phyloP scores from a whole-genome alignment of 53 echinoderm and acorn worm genomes.

The Luidia sarsii region DNA sequence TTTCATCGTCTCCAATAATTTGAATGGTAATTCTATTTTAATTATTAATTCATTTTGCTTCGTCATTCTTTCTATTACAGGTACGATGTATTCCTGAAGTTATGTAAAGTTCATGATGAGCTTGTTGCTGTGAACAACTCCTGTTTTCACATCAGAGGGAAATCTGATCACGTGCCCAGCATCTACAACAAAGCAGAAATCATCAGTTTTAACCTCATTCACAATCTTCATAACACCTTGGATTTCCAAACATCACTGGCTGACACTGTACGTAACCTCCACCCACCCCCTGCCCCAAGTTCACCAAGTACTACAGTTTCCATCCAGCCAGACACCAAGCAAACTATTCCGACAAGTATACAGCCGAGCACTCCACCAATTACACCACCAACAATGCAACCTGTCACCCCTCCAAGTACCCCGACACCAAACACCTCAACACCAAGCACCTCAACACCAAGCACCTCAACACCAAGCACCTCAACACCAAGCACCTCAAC shows the following conservation, averaged over 20 bases:
- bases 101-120: constrained; percentile 79
- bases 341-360: no score
- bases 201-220: constrained; percentile 21
- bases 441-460: no score
- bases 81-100: constrained; percentile 79
- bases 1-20: background rate
- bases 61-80: constrained; percentile 11
- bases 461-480: no score
- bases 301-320: background rate
- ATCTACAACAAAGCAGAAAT: constrained; percentile 56
- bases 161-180: constrained; percentile 50
- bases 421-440: no score
- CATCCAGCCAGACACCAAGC: background rate
- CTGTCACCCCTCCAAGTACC: no score
- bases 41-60: background rate
- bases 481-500: no score
- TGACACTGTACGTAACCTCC: constrained; percentile 21
- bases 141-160: constrained; percentile 55
- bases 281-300: constrained; percentile 20
- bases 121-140: constrained; percentile 55
- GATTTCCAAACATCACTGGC: constrained; percentile 46
- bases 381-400: no score
- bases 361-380: no score
- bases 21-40: background rate
- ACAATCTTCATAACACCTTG: constrained; percentile 21